Conservation (phyloP, 2,113 vertebrate genomes). For the Oncorhynchus masou region DNA sequence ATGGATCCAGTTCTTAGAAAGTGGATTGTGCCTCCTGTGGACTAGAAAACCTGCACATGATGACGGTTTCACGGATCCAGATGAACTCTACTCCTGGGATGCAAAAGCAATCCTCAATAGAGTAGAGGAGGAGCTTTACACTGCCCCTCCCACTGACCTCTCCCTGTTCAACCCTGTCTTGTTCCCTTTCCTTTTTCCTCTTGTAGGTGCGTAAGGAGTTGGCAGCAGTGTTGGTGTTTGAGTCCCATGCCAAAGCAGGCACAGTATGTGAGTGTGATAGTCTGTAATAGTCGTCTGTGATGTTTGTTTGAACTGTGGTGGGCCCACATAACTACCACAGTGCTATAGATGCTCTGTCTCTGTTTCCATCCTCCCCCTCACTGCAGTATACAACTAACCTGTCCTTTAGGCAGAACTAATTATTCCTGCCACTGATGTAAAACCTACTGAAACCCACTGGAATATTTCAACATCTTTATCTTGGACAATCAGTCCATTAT, state of each 20-base stretch:
- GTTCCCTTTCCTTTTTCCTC: conserved; percentile 19
- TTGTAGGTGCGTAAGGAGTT: conserved; percentile 89
- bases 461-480: background rate
- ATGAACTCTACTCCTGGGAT: too few relatives aligned
- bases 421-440: background rate
- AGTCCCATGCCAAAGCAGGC: conserved; percentile 86
- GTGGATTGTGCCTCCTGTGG: too few relatives aligned
- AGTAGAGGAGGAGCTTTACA: too few relatives aligned
- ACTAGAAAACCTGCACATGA: too few relatives aligned
- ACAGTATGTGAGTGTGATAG: conserved; percentile 85
- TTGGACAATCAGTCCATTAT: background rate
- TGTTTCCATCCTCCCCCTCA: background rate
- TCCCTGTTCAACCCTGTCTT: background rate
- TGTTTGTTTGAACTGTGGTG: background rate
- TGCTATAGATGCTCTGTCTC: background rate
- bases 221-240: conserved; percentile 89
- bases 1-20: too few relatives aligned
- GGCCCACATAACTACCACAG: too few relatives aligned
- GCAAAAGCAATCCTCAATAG: too few relatives aligned
- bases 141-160: background rate
- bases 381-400: too few relatives aligned
- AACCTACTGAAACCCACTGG: background rate
- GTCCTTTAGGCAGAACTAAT: background rate
- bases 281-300: conserved; percentile 29
- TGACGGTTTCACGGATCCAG: too few relatives aligned